Evolutionary conservation across 2,888 invertebrate genomes (phyloP), one percentile per base, ranked within the genome.

Genomic region (Drosophila pseudotakahashii): DNA sequence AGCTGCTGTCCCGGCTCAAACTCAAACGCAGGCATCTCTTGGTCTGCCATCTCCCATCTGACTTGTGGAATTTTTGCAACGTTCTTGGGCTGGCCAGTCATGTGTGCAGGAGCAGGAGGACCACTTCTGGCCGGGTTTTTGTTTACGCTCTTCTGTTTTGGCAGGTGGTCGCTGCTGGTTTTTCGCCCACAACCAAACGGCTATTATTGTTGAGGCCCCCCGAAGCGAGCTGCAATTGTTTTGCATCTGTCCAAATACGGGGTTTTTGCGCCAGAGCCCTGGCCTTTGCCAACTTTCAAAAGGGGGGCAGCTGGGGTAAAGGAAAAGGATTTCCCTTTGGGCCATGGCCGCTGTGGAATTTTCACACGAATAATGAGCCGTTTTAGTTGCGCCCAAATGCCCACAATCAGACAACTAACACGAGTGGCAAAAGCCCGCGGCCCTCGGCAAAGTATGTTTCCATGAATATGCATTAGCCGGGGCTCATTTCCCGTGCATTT

Each of bases 391-490:
- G 26, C 37, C 42, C 67, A 64, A 64, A 68, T 41, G 19, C 57
- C 39, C 66, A 47, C 68, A 68, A 68, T 66, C 68, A 47, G 34
- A 47, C 57, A 68, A 57, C 57, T 39, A 51, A 39, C 50, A 45
- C 36, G 54, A 44, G 34, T 57, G 37, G 50, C 66, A n/a, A 34
- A 34, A 37, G 62, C 62, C 45, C 37, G 37, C 16, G 26, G 52
- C 52, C 5, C 13, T 47, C 16, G 52, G 19, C 19, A 55, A 60
- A 55, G 70, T 32, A 69, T 54, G 34, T 50, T 66, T 58, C 34
- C 45, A 72, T 73, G 67, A 64, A 75, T 75, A 66, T 75, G 75
- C 70, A 75, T 74, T 67, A 70, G 55, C 51, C 37, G 16, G 30
- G 41, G 61, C 60, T 73, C 64, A 71, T 73, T 73, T 73, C 64